Conservation (phyloP, 2,113 vertebrate genomes). For the Prietella phreatophila region DNA sequence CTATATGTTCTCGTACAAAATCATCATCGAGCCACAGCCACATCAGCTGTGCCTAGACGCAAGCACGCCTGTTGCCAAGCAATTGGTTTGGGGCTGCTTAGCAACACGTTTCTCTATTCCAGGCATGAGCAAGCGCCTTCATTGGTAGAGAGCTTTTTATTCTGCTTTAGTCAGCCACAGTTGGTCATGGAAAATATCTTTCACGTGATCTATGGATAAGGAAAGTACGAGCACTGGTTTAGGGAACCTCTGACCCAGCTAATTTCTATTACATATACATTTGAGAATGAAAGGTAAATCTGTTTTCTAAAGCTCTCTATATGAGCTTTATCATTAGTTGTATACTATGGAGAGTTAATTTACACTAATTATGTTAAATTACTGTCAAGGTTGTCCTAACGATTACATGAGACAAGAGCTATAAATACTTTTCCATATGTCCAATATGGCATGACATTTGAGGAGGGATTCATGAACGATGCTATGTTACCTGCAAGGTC, state of each 20-base stretch:
- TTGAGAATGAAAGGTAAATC: not conserved
- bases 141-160: slow-evolving; percentile 51
- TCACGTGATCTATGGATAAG: not conserved
- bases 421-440: slow-evolving; percentile 31
- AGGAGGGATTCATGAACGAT: slow-evolving; percentile 34
- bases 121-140: slow-evolving; percentile 62
- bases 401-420: slow-evolving; percentile 28
- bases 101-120: slow-evolving; percentile 75
- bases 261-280: not conserved
- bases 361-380: not conserved
- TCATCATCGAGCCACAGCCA: slow-evolving; percentile 37
- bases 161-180: not conserved
- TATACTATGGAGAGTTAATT: not conserved
- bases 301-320: slow-evolving; percentile 3
- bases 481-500: not conserved
- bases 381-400: slow-evolving; percentile 50
- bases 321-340: not conserved
- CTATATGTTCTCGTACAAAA: slow-evolving; percentile 48
- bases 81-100: slow-evolving; percentile 71
- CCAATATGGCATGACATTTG: not conserved
- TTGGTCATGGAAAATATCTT: slow-evolving; percentile 2
- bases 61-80: slow-evolving; percentile 70
- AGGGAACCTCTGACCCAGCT: not conserved
- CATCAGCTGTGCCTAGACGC: slow-evolving; percentile 61
- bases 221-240: not conserved